Conservation (phyloP, 2,113 vertebrate genomes). For the Sorex araneus region DNA sequence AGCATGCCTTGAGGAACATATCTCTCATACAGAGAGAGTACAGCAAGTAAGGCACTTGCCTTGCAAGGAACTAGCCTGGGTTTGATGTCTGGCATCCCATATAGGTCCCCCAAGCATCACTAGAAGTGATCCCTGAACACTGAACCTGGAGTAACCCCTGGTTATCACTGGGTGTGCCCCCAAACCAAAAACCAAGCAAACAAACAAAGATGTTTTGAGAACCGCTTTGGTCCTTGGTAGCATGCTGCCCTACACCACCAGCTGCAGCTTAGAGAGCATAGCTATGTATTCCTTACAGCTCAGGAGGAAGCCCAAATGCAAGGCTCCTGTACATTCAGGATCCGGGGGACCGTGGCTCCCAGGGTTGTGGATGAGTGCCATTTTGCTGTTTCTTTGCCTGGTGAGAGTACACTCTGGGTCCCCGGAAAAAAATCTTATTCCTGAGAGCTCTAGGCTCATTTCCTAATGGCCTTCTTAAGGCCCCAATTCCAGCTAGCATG, state of each 20-base stretch:
- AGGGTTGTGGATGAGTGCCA: accelerated
- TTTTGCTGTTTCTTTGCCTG: neutral
- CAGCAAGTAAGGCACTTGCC: no score
- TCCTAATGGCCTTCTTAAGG: neutral
- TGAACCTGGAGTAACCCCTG: no score
- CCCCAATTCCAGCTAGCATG: neutral
- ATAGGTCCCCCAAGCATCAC: no score
- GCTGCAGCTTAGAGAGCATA: no score
- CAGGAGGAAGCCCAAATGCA: neutral
- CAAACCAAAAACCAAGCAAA: no score
- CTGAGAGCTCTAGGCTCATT: neutral
- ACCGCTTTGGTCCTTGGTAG: neutral
- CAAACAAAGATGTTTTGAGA: no score
- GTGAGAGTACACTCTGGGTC: neutral
- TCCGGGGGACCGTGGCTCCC: neutral
- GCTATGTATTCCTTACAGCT: neutral
- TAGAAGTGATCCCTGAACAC: no score
- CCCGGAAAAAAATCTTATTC: neutral
- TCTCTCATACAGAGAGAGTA: no score
- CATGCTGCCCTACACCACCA: neutral
- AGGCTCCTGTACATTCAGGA: neutral
- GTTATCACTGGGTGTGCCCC: no score
- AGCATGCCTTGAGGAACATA: neutral
- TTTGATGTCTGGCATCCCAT: no score
- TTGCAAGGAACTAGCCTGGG: no score